Evolutionary conservation across 2,888 invertebrate genomes (phyloP), one percentile per base, ranked within the genome.

Genomic region (Andrena hattorfiana): DNA sequence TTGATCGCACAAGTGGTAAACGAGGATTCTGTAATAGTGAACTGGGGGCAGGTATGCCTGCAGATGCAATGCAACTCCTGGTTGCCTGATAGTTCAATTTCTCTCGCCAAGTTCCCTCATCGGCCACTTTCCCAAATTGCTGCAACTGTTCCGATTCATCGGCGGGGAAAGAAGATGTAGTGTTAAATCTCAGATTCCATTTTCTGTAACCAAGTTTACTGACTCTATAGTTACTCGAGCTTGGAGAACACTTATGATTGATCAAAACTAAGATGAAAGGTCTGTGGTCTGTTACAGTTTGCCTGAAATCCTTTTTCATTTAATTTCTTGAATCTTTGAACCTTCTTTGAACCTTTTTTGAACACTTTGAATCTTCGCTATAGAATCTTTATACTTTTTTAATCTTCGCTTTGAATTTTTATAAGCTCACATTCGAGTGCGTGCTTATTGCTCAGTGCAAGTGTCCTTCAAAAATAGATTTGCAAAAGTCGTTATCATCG

Each of bases 1-100:
- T 26, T 32, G 49, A 56, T 16, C 28, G 23, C 20, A 60, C 59
- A 59, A 69, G 20, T n/a, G 68, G 48, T 59, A 56, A 72, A 77
- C 8, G 48, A 64, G 51, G 42, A n/a, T 28, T 54, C n/a, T 63
- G n/a, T 20, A 30, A 23, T n/a, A 64, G n/a, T 10, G 13, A 16
- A 20, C 23, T 6, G 42, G 20, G 32, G 28, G 23, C 42, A 16
- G 35, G 54, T 42, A n/a, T 26, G n/a, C 7, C 23, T 16, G 32
- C 2, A 13, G 28, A 28, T 16, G 20, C 13, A 51, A 32, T 2
- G 20, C 30, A 32, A 30, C 20, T 26, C 7, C 32, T 16, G 3
- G 13, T 26, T 16, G n/a, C 28, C 23, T 54, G 32, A 54, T n/a
- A 10, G 56, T 23, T 26, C 10, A 56, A 26, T 20, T 56, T 10